These are phyloP conservation scores for Astreopora myriophthalma DNA, from an alignment of 64 coral and sea anemone species.

Conservation along the genomic window DNA sequence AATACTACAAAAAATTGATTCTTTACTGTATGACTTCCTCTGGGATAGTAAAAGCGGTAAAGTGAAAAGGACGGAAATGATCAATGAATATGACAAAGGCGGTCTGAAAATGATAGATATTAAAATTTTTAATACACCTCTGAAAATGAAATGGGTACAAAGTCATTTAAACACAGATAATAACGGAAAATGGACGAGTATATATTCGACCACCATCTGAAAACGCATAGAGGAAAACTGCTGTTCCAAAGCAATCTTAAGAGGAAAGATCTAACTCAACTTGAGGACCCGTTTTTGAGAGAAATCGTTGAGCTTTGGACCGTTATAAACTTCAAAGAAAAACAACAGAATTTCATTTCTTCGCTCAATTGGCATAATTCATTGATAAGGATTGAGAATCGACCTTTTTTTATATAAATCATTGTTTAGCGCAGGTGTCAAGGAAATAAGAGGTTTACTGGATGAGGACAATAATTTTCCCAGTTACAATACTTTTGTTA, in stretches of 20 bases:
- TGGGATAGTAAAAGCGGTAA: neutral
- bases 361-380: neutral
- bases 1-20: neutral
- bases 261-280: neutral
- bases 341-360: neutral
- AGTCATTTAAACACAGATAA: neutral
- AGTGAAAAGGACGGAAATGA: constrained; percentile 15
- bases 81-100: neutral
- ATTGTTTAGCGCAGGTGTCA: neutral
- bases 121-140: neutral
- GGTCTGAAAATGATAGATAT: constrained; percentile 1
- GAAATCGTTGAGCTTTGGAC: neutral
- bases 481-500: neutral
- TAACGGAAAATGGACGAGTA: neutral
- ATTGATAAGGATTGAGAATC: neutral
- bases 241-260: neutral
- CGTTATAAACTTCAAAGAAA: neutral
- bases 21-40: neutral
- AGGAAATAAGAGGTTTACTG: neutral
- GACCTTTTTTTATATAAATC: neutral
- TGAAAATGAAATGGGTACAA: neutral
- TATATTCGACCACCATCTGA: neutral
- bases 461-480: neutral
- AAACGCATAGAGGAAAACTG: neutral
- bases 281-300: neutral